Evolutionary conservation across 2,113 vertebrate genomes (phyloP), one percentile per base, ranked within the genome.

Genomic region (Plestiodon gilberti): DNA sequence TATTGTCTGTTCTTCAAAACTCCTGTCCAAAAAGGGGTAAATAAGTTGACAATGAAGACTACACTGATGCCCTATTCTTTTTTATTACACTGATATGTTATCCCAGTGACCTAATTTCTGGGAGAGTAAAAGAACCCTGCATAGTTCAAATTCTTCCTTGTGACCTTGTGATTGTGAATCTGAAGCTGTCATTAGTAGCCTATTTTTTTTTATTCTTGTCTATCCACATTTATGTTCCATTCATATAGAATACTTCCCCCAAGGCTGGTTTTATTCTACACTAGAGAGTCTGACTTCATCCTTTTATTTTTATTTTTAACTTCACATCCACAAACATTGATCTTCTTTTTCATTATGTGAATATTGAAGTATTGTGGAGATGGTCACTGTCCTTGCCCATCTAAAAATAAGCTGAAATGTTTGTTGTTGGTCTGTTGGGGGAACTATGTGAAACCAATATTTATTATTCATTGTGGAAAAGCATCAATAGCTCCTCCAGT

Each of bases 391-490:
- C 43, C 86, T 71, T 93, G 89, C 85, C 64, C 64, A 25, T 88
- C 92, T 83, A 73, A 61, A 85, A 84, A 75, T 78, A 93, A 87
- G 67, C 67, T 89, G 82, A 89, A 92, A 89, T 83, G 91, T 89
- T 92, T 90, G 88, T 93, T 92, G 86, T 88, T 65, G 83, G 87
- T 89, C 73, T 83, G 78, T 74, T 87, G 86, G 70, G n/a, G 0
- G 59, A 67, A 65, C 38, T 77, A 91, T 87, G 85, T 88, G 30
- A 88, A 89, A 90, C 90, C 65, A 89, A 35, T 88, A 89, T 71
- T 84, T 85, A 88, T 94, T 93, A 93, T 75, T 93, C 81, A 88
- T 48, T 2, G 0, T 89, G 78, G 74, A 90, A 93, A 95, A 93
- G 82, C 81, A 89, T 78, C 80, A 84, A 81, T 92, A 90, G 61